Evolutionary conservation across 2,797 vertebrate genomes (phyloP).

Genomic region (Eulemur albifrons): DNA sequence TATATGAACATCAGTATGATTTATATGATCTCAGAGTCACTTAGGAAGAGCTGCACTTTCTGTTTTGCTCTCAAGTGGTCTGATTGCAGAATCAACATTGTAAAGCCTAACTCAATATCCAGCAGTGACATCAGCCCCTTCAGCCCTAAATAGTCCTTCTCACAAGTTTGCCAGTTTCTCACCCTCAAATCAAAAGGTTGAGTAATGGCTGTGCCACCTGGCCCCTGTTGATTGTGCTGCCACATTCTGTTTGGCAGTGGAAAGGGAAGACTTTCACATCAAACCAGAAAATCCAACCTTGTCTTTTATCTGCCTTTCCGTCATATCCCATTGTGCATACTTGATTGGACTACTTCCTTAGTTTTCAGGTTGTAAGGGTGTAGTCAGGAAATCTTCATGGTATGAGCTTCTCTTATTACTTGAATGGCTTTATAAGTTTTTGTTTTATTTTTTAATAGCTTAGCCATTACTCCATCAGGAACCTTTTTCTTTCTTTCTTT

Average conservation of each 20-base stretch:
- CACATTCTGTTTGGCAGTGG: conserved; percentile 25
- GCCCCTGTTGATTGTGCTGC: conserved; percentile 34
- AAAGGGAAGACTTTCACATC: conserved; percentile 33
- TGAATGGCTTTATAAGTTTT: not conserved
- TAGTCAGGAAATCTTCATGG: conserved; percentile 71
- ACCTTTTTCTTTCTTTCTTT: not conserved
- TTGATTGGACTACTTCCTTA: conserved; percentile 66
- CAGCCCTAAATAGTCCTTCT: not conserved
- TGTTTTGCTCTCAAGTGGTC: not conserved
- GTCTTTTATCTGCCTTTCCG: conserved; percentile 70
- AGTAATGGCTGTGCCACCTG: conserved; percentile 63
- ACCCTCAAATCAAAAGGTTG: conserved; percentile 61
- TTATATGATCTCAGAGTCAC: not conserved
- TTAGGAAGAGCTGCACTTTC: not conserved
- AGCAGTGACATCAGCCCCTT: conserved; percentile 42
- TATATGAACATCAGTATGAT: not conserved
- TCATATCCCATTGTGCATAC: not conserved
- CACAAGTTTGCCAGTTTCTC: conserved; percentile 56
- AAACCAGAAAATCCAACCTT: conserved; percentile 38
- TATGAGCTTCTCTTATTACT: not conserved
- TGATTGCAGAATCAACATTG: not conserved
- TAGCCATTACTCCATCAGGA: conserved; percentile 45
- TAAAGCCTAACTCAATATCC: conserved; percentile 3
- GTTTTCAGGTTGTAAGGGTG: conserved; percentile 72
- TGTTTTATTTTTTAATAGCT: not conserved